phyloP scores from a whole-genome alignment of 1,140 invertebrate species.

The Cydia amplana region DNA sequence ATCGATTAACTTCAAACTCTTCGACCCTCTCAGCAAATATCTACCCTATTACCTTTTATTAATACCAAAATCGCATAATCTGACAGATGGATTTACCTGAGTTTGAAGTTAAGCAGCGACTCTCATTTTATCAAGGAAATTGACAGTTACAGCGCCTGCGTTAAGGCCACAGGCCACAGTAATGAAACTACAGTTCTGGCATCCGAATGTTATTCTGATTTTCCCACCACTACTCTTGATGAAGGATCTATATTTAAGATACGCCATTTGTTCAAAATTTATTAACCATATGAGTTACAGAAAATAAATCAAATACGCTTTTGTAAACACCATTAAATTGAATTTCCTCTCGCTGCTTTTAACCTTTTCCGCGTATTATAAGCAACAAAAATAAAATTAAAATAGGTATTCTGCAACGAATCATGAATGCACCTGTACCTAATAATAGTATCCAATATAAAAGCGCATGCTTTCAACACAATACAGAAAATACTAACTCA shows the following conservation, averaged over 20 bases:
- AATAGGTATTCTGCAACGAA: background rate
- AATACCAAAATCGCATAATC: too few relatives aligned
- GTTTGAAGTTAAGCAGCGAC: too few relatives aligned
- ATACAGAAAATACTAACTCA: background rate
- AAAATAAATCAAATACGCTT: background rate
- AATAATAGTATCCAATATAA: constrained; percentile 6
- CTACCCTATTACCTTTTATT: too few relatives aligned
- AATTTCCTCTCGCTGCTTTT: background rate
- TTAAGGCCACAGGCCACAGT: too few relatives aligned
- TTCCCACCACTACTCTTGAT: too few relatives aligned
- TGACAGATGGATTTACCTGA: too few relatives aligned
- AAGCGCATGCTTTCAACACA: constrained; percentile 2
- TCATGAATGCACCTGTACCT: constrained; percentile 1
- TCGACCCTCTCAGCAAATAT: too few relatives aligned
- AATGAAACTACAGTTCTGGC: too few relatives aligned
- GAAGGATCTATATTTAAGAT: background rate
- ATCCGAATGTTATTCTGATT: too few relatives aligned
- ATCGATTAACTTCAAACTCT: too few relatives aligned
- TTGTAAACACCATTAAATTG: background rate
- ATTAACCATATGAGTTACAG: background rate
- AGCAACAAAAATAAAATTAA: background rate
- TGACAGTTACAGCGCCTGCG: too few relatives aligned
- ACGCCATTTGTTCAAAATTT: background rate
- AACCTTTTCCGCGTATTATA: background rate
- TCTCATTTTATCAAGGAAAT: too few relatives aligned